A percentile compares a stretch with the other conserved stretches of the same genome.
These are phyloP conservation scores for Zapornia atra DNA, from an alignment of 2,113 vertebrate genomes.

Conservation along the genomic window DNA sequence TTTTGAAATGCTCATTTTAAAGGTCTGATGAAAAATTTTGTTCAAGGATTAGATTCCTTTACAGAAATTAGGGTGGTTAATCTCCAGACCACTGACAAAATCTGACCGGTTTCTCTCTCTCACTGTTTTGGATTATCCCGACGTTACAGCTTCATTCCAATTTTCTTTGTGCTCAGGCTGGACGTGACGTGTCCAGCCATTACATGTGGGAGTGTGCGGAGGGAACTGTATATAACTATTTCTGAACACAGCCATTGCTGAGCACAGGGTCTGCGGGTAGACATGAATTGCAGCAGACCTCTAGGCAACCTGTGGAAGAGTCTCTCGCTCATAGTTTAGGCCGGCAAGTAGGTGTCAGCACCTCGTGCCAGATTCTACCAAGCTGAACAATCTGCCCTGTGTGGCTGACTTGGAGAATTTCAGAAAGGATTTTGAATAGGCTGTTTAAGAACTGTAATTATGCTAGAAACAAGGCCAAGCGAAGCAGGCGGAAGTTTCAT, in stretches of 20 bases:
- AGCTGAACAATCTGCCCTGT: background rate
- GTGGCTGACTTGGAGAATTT: background rate
- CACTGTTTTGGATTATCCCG: background rate
- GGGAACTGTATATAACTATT: background rate
- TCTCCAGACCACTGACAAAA: background rate
- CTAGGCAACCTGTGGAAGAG: background rate
- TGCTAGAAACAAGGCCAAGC: background rate
- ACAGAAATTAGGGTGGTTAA: background rate
- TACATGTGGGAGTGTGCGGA: background rate
- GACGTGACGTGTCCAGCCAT: background rate
- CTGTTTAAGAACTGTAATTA: background rate
- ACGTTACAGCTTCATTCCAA: background rate
- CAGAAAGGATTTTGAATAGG: background rate
- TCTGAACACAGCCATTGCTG: background rate
- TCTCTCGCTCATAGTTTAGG: accelerated
- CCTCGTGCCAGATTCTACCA: accelerated
- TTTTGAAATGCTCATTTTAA: background rate
- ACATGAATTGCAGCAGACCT: background rate
- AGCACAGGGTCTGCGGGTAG: background rate
- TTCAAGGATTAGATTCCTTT: background rate
- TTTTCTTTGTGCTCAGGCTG: background rate
- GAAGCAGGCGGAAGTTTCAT: background rate
- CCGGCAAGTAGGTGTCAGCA: background rate
- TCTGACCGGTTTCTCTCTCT: background rate
- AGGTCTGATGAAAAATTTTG: background rate